These are phyloP conservation scores for Napeogenes sylphis DNA, from an alignment of 2,888 invertebrate genomes.

Conservation along the genomic window DNA sequence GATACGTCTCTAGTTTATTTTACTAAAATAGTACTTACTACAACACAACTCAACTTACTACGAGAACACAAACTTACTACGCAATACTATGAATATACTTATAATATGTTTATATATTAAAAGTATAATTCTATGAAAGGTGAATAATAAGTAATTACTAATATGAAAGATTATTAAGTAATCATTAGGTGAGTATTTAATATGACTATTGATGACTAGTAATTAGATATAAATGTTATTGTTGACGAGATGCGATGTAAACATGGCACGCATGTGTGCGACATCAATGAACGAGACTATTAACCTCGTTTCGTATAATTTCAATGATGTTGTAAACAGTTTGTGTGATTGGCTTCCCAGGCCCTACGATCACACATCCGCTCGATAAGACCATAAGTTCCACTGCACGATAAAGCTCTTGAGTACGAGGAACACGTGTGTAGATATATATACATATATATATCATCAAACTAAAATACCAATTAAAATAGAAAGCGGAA, in stretches of 20 bases:
- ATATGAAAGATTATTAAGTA: no score
- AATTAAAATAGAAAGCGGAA: slow-evolving; percentile 29
- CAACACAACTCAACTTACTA: neutral
- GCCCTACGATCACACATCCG: slow-evolving; percentile 61
- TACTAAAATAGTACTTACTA: slow-evolving; percentile 9
- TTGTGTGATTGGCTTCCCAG: slow-evolving; percentile 64
- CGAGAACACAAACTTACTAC: slow-evolving; percentile 28
- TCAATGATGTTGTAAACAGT: slow-evolving; percentile 67
- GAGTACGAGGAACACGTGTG: slow-evolving; percentile 42
- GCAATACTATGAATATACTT: slow-evolving; percentile 40
- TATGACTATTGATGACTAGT: neutral
- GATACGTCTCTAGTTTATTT: slow-evolving; percentile 46
- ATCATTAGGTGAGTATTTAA: no score
- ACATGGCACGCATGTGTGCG: slow-evolving; percentile 74
- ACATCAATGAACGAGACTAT: slow-evolving; percentile 70
- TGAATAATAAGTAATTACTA: slow-evolving; percentile 4
- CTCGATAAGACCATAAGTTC: slow-evolving; percentile 61
- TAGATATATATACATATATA: slow-evolving; percentile 5
- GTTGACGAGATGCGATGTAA: slow-evolving; percentile 62
- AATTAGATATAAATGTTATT: slow-evolving; percentile 54
- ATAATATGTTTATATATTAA: no score
- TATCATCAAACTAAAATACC: slow-evolving; percentile 23
- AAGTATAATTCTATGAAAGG: neutral
- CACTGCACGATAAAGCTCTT: slow-evolving; percentile 48
- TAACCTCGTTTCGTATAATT: slow-evolving; percentile 74